Base-by-base conservation (phyloP, 2,113 vertebrate species). In the Prochilodus magdalenae region DNA sequence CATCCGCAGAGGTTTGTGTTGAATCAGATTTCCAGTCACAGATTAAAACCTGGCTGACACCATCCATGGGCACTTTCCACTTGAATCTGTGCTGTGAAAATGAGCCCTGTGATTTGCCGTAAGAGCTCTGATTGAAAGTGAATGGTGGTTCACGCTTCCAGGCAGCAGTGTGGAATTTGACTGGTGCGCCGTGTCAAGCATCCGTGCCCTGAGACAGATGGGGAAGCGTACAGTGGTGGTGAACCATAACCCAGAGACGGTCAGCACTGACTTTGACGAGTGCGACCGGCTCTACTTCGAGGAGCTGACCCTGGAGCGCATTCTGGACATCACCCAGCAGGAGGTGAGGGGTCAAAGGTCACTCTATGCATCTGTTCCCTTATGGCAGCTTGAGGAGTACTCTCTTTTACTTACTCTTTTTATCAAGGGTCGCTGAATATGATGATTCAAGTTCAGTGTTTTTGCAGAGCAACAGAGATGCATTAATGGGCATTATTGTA, bases 81-180 rank as follows among this genome's bases (percentile, higher is more conserved):
- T 57, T 57, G 3, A 57, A 22, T 53, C 49, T 14, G 8, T 57
- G 20, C 20, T 22, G 1, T 59, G 22, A 59, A n/a, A n/a, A 10
- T 4, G 10, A 18, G 22, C 0, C 22, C 57, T 59, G 18, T 20
- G 18, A 4, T 20, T 18, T 55, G 14, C 1, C 53, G 6, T 55
- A 20, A 18, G 10, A 51, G 7, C 18, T 15, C 53, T 55, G 36
- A 36, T 7, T 36, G 36, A 3, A 7, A 11, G 30, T 60, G 16
- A 51, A 51, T 51, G 15, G 2, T 51, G 49, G 3, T 51, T 51
- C 0, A 63, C 78, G 75, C 88, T 82, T 83, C 89, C 89, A 99
- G 98, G 97, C 76, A 99, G 97, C 94, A 99, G 97, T 0, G 97
- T 98, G 85, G 98, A 99, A 90, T 99, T 98, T 87, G 97, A 99